Conservation (phyloP, 2,797 vertebrate species). For the Anabacerthia variegaticeps region DNA sequence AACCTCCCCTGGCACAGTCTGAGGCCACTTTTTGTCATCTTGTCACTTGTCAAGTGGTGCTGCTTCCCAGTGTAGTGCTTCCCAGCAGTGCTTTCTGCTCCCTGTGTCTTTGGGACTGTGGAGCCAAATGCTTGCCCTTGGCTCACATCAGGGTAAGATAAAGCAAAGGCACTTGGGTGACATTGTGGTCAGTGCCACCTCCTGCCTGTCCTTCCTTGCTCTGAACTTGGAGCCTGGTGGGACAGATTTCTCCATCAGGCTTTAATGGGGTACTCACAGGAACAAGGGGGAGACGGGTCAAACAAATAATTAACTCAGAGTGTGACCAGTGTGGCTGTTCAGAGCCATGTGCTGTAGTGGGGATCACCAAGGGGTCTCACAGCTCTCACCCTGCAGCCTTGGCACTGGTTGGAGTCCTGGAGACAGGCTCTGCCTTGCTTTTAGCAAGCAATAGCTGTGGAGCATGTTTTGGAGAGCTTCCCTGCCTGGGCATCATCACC, state of each 20-base stretch:
- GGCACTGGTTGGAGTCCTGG: background rate
- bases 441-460: background rate
- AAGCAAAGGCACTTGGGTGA: background rate
- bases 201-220: background rate
- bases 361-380: background rate
- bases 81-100: background rate
- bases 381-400: background rate
- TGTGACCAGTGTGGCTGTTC: background rate
- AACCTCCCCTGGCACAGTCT: background rate
- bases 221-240: background rate
- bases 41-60: background rate
- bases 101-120: rapidly evolving
- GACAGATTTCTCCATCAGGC: background rate
- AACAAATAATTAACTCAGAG: background rate
- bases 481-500: background rate
- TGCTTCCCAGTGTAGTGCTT: background rate
- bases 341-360: background rate
- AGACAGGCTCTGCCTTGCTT: background rate
- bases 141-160: background rate
- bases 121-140: background rate
- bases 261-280: background rate
- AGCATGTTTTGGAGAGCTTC: background rate
- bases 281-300: background rate
- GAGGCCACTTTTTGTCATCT: background rate
- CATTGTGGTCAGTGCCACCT: background rate